Conservation (phyloP, 2,113 vertebrate genomes). For the Carassius carassius region DNA sequence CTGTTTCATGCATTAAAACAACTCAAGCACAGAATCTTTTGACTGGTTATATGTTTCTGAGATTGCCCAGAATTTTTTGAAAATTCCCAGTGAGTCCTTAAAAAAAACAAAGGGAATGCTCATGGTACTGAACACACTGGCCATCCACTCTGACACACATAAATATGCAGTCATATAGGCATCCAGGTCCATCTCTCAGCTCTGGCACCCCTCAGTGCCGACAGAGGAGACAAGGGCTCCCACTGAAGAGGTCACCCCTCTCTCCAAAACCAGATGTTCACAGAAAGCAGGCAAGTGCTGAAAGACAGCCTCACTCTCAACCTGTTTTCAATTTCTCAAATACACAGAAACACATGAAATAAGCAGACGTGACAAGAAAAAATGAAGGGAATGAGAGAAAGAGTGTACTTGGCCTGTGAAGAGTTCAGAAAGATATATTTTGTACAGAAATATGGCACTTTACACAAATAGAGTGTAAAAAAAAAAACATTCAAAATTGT, state of each 20-base stretch:
- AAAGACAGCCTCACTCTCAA: slow-evolving; percentile 62
- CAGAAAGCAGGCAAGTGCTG: slow-evolving; percentile 69
- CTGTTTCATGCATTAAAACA: neutral
- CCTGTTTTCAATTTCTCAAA: slow-evolving; percentile 61
- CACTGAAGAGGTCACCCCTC: slow-evolving; percentile 66
- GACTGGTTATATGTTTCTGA: neutral
- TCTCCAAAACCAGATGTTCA: slow-evolving; percentile 69
- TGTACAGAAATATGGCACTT: neutral
- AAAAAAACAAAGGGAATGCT: neutral
- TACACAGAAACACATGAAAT: slow-evolving; percentile 32
- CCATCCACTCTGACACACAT: slow-evolving; percentile 23
- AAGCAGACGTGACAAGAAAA: slow-evolving; percentile 39
- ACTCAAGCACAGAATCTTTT: neutral
- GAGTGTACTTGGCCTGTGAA: neutral
- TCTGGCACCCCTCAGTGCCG: slow-evolving; percentile 51
- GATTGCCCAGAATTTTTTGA: neutral
- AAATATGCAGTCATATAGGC: slow-evolving; percentile 54
- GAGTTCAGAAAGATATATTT: neutral
- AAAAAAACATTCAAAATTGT: neutral
- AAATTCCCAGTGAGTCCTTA: neutral
- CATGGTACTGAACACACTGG: neutral
- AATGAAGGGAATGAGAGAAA: neutral
- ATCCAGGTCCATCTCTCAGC: slow-evolving; percentile 65
- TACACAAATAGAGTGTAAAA: neutral
- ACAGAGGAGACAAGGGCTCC: slow-evolving; percentile 67